These are phyloP conservation scores for Hydropsyche betteni DNA, from an alignment of 2,888 invertebrate species.

Conservation along the genomic window DNA sequence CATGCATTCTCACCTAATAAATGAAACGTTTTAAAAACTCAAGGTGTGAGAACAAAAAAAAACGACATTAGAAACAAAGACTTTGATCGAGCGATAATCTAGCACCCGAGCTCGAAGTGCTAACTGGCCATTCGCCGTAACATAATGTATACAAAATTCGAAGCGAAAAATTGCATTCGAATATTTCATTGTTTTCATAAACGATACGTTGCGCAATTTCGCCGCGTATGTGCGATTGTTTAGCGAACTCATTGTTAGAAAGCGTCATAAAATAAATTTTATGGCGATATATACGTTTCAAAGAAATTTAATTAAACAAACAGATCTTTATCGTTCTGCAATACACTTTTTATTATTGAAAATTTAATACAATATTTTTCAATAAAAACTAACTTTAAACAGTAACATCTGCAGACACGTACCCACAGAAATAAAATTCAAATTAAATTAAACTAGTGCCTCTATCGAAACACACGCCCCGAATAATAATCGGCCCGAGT, in stretches of 20 bases:
- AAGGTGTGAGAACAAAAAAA: no score
- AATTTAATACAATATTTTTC: no score
- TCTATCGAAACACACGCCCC: not conserved
- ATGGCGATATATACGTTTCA: no score
- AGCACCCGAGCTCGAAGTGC: not conserved
- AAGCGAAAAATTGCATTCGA: not conserved
- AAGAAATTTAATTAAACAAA: no score
- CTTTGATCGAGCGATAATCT: conserved; percentile 1
- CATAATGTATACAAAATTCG: not conserved
- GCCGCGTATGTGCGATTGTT: not conserved
- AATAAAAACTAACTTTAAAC: no score
- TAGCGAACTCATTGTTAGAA: not conserved
- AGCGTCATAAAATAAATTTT: not conserved
- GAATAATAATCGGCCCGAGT: not conserved
- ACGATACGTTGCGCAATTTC: not conserved
- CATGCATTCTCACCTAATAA: no score
- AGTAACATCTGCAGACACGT: no score
- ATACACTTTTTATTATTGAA: no score
- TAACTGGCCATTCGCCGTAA: conserved; percentile 2
- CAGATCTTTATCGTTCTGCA: no score
- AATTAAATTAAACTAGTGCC: no score
- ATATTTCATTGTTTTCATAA: not conserved
- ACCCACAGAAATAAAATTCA: no score
- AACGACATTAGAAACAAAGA: no score
- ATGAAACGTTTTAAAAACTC: not conserved